Evolutionary conservation across 2,797 vertebrate species (phyloP), one percentile per base, ranked within the genome.

Genomic region (Acrossocheilus wenchowensis): DNA sequence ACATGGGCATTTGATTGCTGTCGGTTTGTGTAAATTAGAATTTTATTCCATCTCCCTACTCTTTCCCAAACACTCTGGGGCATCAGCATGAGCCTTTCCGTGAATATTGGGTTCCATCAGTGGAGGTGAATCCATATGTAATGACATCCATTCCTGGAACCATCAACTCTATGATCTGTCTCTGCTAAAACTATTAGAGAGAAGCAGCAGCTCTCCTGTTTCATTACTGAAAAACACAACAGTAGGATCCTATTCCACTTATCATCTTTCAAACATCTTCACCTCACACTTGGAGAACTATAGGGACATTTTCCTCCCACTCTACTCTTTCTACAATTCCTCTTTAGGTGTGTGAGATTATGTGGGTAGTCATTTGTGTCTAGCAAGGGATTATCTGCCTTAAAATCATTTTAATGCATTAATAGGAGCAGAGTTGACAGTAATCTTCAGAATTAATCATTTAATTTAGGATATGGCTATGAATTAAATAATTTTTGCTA

Each of bases 131-230:
- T 91, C 90, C 87, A 91, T 89, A 91, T 87, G 0, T 91, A 92
- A 93, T 91, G 91, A 84, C 86, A 83, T 92, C 90, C 89, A 90
- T 94, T 94, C 91, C 89, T 87, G 92, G 92, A 93, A 92, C 91
- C 90, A 89, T 93, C 89, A 94, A 91, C 87, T 90, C 82, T 83
- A 84, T 86, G 87, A 92, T 93, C 89, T 88, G 90, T 87, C 45
- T 91, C 92, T 93, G 92, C 91, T 94, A 93, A 93, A 92, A 91
- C 88, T 91, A 94, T 94, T 93, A 93, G 89, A 87, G 66, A 77
- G 78, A 88, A 90, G 83, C 78, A 36, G 68, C 43, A 80, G 66
- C 62, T 88, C 68, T 88, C 89, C 87, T 87, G 83, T 93, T 93
- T 93, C 92, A 90, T 89, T 90, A 93, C 89, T 90, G 89, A 92